Conservation (phyloP, 2,797 vertebrate species). For the Arctocebus calabarensis region DNA sequence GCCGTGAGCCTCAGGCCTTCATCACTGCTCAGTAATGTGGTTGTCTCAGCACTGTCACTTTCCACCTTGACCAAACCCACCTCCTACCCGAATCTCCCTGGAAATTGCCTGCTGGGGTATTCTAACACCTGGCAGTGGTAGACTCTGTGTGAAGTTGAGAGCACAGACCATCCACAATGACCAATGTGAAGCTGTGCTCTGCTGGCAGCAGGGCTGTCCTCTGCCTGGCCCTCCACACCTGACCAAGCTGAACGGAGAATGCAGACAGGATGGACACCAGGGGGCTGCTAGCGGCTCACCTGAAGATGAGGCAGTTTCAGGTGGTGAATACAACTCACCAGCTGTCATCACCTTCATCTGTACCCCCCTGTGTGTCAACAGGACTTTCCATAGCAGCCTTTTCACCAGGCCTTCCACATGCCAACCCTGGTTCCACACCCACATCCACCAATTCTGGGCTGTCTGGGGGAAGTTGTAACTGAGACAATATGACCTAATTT, state of each 20-base stretch:
- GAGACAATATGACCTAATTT: slow-evolving; percentile 93
- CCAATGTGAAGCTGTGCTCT: background rate
- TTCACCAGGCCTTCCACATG: slow-evolving; percentile 91
- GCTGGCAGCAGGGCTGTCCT: background rate
- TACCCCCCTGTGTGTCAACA: slow-evolving; percentile 92
- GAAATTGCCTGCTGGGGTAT: background rate
- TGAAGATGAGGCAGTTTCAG: slow-evolving; percentile 91
- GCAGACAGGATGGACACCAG: slow-evolving; percentile 90
- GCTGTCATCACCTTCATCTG: slow-evolving; percentile 90
- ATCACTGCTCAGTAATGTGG: background rate
- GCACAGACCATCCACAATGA: background rate
- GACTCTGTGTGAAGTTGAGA: background rate
- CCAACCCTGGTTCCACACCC: slow-evolving; percentile 91
- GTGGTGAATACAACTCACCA: slow-evolving; percentile 91
- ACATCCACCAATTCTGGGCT: slow-evolving; percentile 91
- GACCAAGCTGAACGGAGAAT: slow-evolving; percentile 82
- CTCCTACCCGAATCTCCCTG: background rate
- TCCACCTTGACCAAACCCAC: background rate
- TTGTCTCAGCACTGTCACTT: background rate
- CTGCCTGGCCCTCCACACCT: background rate
- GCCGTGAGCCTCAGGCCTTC: background rate
- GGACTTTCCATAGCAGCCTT: slow-evolving; percentile 91
- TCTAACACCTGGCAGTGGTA: background rate
- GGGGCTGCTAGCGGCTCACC: slow-evolving; percentile 88
- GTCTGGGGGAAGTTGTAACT: slow-evolving; percentile 92